These are phyloP conservation scores for Metacarcinus magister DNA, from an alignment of 2,888 invertebrate genomes.

Conservation along the genomic window DNA sequence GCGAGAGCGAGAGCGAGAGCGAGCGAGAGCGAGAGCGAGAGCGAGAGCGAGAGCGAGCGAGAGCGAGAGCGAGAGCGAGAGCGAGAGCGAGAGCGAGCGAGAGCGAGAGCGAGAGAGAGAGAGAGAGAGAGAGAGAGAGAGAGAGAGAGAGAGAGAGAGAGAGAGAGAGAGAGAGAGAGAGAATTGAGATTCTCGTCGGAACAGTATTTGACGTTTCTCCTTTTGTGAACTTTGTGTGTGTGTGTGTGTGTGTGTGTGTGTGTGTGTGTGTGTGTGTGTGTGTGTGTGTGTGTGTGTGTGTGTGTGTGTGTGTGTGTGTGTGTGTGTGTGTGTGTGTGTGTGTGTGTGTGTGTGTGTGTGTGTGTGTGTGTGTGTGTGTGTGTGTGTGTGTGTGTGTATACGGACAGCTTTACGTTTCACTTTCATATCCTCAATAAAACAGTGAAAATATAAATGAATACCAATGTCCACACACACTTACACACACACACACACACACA, in stretches of 20 bases:
- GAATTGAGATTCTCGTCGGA: slow-evolving; percentile 5
- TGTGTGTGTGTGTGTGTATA: slow-evolving; percentile 3
- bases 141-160: slow-evolving; percentile 44
- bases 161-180: background rate
- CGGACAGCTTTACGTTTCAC: background rate
- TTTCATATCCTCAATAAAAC: background rate
- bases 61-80: too few species aligned
- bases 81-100: slow-evolving; percentile 61
- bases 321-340: slow-evolving; percentile 48
- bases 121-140: slow-evolving; percentile 46
- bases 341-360: background rate
- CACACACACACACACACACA: background rate
- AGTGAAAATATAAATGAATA: too few species aligned
- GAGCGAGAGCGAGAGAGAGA: background rate
- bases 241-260: slow-evolving; percentile 28
- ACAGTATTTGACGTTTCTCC: slow-evolving; percentile 36
- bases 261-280: slow-evolving; percentile 44
- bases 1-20: too few species aligned
- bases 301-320: slow-evolving; percentile 35
- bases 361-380: slow-evolving; percentile 26
- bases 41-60: too few species aligned
- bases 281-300: slow-evolving; percentile 48
- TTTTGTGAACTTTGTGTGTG: slow-evolving; percentile 5
- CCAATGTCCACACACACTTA: background rate
- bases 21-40: too few species aligned